These are phyloP conservation scores for Clepsis dumicolana DNA, from an alignment of 2,888 invertebrate species.

Conservation along the genomic window DNA sequence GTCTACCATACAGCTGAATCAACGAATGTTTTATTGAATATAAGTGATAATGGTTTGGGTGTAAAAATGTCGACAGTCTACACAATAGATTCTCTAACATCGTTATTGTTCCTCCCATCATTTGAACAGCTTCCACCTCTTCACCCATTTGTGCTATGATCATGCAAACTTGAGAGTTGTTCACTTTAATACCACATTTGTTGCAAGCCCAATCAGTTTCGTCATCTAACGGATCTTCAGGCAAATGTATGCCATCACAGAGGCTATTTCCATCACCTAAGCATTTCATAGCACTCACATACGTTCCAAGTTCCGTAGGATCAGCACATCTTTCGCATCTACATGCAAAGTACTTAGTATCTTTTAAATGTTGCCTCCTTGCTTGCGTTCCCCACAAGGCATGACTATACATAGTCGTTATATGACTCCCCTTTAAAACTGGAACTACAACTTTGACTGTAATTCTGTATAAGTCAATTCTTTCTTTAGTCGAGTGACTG, in stretches of 20 bases:
- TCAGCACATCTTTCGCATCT: constrained; percentile 91
- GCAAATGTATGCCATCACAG: constrained; percentile 90
- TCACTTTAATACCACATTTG: constrained; percentile 88
- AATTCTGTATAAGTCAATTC: constrained; percentile 87
- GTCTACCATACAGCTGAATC: constrained; percentile 92
- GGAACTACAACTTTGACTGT: constrained; percentile 89
- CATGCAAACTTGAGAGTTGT: constrained; percentile 88
- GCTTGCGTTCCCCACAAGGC: constrained; percentile 95
- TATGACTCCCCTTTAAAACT: constrained; percentile 90
- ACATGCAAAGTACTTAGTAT: constrained; percentile 93
- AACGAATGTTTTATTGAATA: constrained; percentile 93
- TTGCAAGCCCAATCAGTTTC: constrained; percentile 92
- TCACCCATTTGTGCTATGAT: constrained; percentile 91
- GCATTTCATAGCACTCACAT: constrained; percentile 90
- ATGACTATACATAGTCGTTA: constrained; percentile 95
- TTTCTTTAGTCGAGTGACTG: constrained; percentile 79
- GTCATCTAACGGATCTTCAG: constrained; percentile 89
- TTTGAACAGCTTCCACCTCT: constrained; percentile 89
- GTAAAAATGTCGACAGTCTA: constrained; percentile 91
- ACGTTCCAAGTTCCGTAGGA: constrained; percentile 92
- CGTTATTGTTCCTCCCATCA: constrained; percentile 86
- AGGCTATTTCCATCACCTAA: constrained; percentile 84
- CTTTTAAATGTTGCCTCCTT: constrained; percentile 91
- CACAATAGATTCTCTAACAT: constrained; percentile 88
- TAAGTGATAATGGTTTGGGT: constrained; percentile 94